These are phyloP conservation scores for Halocynthia roretzi DNA, from an alignment of 23 tunicate species.

Conservation along the genomic window DNA sequence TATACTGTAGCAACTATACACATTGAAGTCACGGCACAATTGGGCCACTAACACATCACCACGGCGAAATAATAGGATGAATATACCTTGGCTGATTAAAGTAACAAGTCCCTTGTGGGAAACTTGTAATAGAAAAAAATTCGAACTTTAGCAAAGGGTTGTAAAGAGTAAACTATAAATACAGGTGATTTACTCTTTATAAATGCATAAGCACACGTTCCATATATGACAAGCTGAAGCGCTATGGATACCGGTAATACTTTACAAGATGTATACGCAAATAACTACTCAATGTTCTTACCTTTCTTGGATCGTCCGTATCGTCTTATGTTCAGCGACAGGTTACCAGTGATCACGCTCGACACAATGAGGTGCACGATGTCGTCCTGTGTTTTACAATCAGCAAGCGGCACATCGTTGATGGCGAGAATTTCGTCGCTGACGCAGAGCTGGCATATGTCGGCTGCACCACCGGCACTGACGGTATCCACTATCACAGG, in stretches of 20 bases:
- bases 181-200: too few species aligned
- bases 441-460: slow-evolving; percentile 81
- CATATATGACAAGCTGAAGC: background rate
- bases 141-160: too few species aligned
- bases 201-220: too few species aligned
- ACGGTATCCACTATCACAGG: slow-evolving; percentile 92
- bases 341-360: slow-evolving; percentile 83
- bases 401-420: slow-evolving; percentile 62
- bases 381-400: slow-evolving; percentile 69
- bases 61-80: too few species aligned
- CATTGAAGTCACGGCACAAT: too few species aligned
- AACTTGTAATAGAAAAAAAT: too few species aligned
- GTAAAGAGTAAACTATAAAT: too few species aligned
- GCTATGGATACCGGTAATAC: background rate
- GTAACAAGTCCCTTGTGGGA: too few species aligned
- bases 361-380: slow-evolving; percentile 87
- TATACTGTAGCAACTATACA: too few species aligned
- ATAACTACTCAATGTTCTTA: slow-evolving; percentile 8
- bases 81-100: too few species aligned
- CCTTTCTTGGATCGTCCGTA: slow-evolving; percentile 77
- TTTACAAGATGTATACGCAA: background rate
- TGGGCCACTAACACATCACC: too few species aligned
- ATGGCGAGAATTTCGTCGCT: slow-evolving; percentile 87
- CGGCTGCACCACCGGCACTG: slow-evolving; percentile 90
- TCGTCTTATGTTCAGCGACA: slow-evolving; percentile 73